phyloP scores from a whole-genome alignment of 2,113 vertebrate genomes.

The Oncorhynchus kisutch region DNA sequence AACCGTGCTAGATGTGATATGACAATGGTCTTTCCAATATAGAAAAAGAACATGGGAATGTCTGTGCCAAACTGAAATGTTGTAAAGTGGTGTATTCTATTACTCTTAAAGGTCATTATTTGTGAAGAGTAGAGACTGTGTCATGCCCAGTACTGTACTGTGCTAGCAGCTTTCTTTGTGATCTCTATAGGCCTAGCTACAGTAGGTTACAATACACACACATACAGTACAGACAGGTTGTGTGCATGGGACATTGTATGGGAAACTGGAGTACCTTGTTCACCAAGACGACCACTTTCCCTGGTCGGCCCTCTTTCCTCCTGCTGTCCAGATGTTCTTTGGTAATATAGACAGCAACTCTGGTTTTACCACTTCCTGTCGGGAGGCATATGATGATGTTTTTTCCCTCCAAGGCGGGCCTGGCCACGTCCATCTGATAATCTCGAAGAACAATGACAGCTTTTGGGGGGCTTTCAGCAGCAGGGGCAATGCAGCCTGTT shows the following conservation, averaged over 20 bases:
- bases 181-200: too few species aligned
- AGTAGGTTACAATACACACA: conserved; percentile 14
- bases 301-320: conserved; percentile 59
- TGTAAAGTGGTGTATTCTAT: too few species aligned
- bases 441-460: conserved; percentile 81
- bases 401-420: conserved; percentile 86
- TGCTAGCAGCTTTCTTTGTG: background rate
- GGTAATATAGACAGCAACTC: conserved; percentile 91
- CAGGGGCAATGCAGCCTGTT: conserved; percentile 45
- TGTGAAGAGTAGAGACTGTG: background rate
- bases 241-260: too few species aligned
- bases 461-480: conserved; percentile 62
- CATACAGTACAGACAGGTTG: background rate
- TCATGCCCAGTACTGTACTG: background rate
- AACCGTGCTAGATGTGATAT: too few species aligned
- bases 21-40: too few species aligned
- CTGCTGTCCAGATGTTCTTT: conserved; percentile 86
- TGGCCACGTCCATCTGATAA: conserved; percentile 88
- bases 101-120: background rate
- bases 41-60: too few species aligned
- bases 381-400: conserved; percentile 95
- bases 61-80: too few species aligned
- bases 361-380: conserved; percentile 95
- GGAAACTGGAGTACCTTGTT: conserved; percentile 83
- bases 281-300: conserved; percentile 89